phyloP scores from a whole-genome alignment of 92 coral and sea anemone species.

The Paramuricea clavata region DNA sequence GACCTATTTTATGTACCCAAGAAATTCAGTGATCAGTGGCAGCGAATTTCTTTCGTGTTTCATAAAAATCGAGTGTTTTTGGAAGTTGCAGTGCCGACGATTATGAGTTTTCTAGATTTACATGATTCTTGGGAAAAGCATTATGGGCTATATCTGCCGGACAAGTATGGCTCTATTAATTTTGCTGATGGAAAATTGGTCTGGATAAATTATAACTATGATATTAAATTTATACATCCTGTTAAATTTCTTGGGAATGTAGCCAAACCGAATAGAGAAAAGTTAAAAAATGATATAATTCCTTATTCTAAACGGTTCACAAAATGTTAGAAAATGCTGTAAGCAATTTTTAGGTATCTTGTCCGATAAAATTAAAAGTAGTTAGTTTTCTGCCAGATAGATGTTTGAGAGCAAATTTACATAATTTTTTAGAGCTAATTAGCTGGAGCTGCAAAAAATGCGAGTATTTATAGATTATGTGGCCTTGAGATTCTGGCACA shows the following conservation, averaged over 20 bases:
- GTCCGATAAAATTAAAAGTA: too few relatives aligned
- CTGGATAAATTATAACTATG: conserved; percentile 28
- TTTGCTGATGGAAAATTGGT: conserved; percentile 30
- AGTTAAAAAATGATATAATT: background rate
- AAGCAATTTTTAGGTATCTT: too few relatives aligned
- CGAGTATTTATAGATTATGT: too few relatives aligned
- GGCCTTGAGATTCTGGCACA: too few relatives aligned
- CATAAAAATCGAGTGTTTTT: conserved; percentile 60
- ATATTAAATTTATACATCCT: conserved; percentile 45
- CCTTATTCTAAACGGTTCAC: conserved; percentile 15
- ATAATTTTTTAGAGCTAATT: too few relatives aligned
- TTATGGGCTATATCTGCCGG: conserved; percentile 52
- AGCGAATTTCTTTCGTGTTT: conserved; percentile 50
- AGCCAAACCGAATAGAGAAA: conserved; percentile 1
- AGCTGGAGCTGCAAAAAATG: too few relatives aligned
- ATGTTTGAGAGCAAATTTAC: too few relatives aligned
- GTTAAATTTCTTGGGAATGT: conserved; percentile 39
- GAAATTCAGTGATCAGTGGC: conserved; percentile 37
- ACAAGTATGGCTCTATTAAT: background rate
- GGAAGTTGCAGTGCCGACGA: conserved; percentile 71
- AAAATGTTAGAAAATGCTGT: too few relatives aligned
- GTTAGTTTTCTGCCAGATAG: too few relatives aligned
- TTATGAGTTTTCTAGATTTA: conserved; percentile 42
- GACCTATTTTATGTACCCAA: conserved; percentile 67
- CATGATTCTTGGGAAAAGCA: conserved; percentile 29